Evolutionary conservation across 2,888 invertebrate species (phyloP).

Genomic region (Noctua janthina): DNA sequence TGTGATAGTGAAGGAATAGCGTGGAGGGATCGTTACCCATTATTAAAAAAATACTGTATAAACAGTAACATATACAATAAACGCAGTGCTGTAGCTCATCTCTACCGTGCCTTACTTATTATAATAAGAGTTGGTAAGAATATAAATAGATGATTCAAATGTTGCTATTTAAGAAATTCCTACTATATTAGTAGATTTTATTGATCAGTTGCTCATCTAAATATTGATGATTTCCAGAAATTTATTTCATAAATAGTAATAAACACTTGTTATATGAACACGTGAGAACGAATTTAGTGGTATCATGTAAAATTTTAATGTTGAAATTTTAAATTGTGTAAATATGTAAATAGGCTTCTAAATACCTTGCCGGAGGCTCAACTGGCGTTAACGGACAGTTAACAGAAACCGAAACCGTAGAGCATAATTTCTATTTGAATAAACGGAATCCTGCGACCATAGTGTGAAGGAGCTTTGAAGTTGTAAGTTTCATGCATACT

Average conservation of each 20-base stretch:
- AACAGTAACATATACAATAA: slow-evolving; percentile 60
- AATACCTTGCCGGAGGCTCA: not conserved
- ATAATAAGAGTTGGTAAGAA: slow-evolving; percentile 58
- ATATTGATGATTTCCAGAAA: slow-evolving; percentile 48
- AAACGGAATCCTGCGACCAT: not conserved
- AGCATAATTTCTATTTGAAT: slow-evolving; percentile 3
- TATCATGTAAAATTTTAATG: slow-evolving; percentile 34
- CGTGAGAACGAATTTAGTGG: slow-evolving; percentile 52
- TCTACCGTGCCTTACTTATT: slow-evolving; percentile 69
- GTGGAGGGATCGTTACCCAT: slow-evolving; percentile 49
- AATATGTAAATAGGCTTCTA: slow-evolving; percentile 14
- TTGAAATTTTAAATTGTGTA: slow-evolving; percentile 31
- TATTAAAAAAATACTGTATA: slow-evolving; percentile 46
- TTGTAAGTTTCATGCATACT: slow-evolving; percentile 44
- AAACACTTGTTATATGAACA: slow-evolving; percentile 65
- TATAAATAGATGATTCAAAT: slow-evolving; percentile 52
- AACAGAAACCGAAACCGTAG: not conserved
- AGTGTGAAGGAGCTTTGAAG: slow-evolving; percentile 3
- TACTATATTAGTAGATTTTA: slow-evolving; percentile 69
- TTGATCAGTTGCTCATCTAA: slow-evolving; percentile 63
- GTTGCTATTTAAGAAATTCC: slow-evolving; percentile 58
- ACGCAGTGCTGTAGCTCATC: slow-evolving; percentile 62
- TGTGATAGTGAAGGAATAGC: slow-evolving; percentile 40
- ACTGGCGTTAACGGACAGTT: not conserved
- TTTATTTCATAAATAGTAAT: slow-evolving; percentile 47